Percentiles rank a stretch among this genome's conserved stretches.
phyloP scores from a whole-genome alignment of 2,797 vertebrate species.

The Periophthalmus magnuspinnatus region DNA sequence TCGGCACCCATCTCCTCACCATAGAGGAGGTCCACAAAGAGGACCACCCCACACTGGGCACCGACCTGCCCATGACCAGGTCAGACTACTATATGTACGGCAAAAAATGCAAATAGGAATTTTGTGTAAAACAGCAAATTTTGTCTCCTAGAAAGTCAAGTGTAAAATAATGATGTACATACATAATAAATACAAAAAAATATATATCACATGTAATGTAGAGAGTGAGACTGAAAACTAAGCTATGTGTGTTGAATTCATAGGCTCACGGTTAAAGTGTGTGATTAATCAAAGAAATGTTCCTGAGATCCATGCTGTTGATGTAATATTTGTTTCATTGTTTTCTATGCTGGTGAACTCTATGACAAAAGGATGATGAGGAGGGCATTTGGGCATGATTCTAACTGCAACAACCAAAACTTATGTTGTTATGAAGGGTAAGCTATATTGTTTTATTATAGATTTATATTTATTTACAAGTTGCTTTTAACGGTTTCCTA shows the following conservation, averaged over 20 bases:
- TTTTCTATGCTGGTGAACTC: constrained; percentile 57
- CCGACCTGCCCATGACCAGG: constrained; percentile 94
- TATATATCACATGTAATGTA: too few relatives aligned
- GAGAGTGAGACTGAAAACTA: not conserved
- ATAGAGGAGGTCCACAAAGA: constrained; percentile 74
- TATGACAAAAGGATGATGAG: constrained; percentile 90
- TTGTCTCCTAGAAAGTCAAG: not conserved
- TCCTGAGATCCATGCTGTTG: not conserved
- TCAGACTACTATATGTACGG: constrained; percentile 44
- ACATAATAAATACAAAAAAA: too few relatives aligned
- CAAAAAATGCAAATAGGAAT: not conserved
- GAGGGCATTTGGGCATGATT: constrained; percentile 99
- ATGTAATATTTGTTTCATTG: constrained; percentile 36
- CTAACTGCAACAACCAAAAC: constrained; percentile 89
- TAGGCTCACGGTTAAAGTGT: not conserved
- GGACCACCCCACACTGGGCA: constrained; percentile 84
- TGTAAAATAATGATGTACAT: not conserved
- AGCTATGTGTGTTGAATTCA: not conserved
- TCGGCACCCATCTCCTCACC: constrained; percentile 76
- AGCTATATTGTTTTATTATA: constrained; percentile 61
- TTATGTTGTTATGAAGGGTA: constrained; percentile 94
- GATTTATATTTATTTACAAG: not conserved
- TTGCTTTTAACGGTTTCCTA: not conserved
- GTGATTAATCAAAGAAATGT: not conserved
- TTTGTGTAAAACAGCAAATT: not conserved